Evolutionary conservation across 1,140 invertebrate genomes (phyloP), one percentile per base, ranked within the genome.

Genomic region (Scaptomyza montana): DNA sequence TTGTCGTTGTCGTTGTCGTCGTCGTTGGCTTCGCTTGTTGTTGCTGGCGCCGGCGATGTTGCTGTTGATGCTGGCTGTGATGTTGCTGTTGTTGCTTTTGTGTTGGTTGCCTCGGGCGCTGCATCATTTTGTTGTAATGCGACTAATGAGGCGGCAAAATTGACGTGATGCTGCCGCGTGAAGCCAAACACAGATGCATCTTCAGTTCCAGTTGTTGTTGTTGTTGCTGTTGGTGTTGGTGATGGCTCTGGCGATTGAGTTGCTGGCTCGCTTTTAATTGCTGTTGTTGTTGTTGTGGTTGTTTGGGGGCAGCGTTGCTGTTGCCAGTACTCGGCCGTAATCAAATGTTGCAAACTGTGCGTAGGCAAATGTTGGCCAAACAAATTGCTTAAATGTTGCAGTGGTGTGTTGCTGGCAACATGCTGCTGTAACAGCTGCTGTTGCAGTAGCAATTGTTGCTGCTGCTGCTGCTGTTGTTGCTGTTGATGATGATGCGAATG

Each of bases 61-160:
- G 68, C 56, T 68, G 77, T 16, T 51, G 67, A n/a, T 65, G 67
- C 43, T 57, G 71, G 21, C 53, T 66, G 50, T 45, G 67, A 28
- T 72, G 70, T 36, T 68, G 69, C 5, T 55, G 62, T 12, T 63
- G 65, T 19, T 60, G 61, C 1, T 59, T 33, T 56, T 68, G 82
- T 47, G 54, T 60, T 53, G 65, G 74, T 64, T 61, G 82, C 74
- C 75, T 79, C 72, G 53, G 77, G 74, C 74, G 64, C 57, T 53
- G 79, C 79, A 77, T 90, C 84, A 69, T 84, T 87, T 80, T 87
- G 85, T 78, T 87, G 84, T 87, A 87, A 84, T 77, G 84, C 84
- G 50, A 82, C 84, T 89, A 87, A 89, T 89, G 84, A 87, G 85
- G 84, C 84, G 79, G 84, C 84, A 84, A 87, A 87, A 87, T 89